Evolutionary conservation across 2,113 vertebrate genomes (phyloP).

Genomic region (Onychorhynchus coronatus): DNA sequence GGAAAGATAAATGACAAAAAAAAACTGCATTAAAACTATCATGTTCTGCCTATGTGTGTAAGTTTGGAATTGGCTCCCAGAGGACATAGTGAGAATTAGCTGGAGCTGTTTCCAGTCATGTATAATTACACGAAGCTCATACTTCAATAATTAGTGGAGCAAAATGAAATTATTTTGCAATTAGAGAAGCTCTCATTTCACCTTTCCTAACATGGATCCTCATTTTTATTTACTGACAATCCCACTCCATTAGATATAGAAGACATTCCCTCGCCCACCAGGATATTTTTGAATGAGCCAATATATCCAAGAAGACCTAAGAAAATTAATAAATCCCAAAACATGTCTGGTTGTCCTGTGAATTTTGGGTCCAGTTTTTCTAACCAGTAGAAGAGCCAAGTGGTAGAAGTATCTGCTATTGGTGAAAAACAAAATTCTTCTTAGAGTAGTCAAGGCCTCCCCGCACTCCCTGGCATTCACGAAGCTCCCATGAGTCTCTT

Average conservation of each 20-base stretch:
- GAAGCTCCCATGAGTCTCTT: not conserved
- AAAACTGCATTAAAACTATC: not conserved
- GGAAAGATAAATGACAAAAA: not conserved
- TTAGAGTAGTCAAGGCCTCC: not conserved
- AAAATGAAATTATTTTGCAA: constrained; percentile 47
- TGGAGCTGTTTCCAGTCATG: constrained; percentile 19
- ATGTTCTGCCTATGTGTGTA: not conserved
- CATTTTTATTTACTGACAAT: not conserved
- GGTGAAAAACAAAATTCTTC: not conserved
- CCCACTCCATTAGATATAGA: not conserved
- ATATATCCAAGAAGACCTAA: not conserved
- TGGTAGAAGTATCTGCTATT: not conserved
- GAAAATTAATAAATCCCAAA: not conserved
- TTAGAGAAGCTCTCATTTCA: constrained; percentile 34
- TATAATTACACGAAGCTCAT: constrained; percentile 38
- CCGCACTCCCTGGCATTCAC: not conserved
- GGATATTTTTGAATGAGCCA: not conserved
- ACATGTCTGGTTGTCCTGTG: not conserved
- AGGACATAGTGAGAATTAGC: not conserved
- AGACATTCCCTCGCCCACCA: not conserved
- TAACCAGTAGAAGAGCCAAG: not conserved
- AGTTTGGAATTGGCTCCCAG: too few species aligned
- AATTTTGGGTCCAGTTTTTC: not conserved
- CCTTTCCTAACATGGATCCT: not conserved
- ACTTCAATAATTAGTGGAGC: constrained; percentile 25